These are phyloP conservation scores for Nesogale talazaci DNA, from an alignment of 2,113 vertebrate species.

Conservation along the genomic window DNA sequence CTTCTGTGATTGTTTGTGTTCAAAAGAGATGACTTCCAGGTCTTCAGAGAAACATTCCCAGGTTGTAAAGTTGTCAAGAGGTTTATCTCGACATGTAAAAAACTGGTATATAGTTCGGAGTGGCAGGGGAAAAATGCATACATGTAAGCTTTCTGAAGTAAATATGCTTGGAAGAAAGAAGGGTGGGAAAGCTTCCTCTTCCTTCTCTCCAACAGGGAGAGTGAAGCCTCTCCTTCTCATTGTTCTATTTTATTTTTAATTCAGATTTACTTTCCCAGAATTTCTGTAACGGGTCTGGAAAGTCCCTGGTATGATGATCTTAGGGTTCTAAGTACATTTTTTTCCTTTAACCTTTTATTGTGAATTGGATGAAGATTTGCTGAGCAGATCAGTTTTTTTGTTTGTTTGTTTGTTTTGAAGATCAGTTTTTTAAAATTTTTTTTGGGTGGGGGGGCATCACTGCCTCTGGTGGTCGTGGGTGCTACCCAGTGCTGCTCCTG, in stretches of 20 bases:
- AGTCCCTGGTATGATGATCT: neutral
- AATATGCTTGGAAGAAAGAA: neutral
- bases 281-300: neutral
- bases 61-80: neutral
- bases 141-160: neutral
- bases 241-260: neutral
- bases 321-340: neutral
- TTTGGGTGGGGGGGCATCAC: no score
- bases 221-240: neutral
- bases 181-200: neutral
- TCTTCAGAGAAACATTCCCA: no score
- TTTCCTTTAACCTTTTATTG: no score
- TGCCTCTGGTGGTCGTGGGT: no score
- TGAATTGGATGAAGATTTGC: no score
- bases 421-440: no score
- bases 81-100: neutral
- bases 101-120: neutral
- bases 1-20: neutral
- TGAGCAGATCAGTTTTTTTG: no score
- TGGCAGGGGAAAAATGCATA: neutral
- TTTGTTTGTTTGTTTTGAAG: no score
- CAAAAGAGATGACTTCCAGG: neutral
- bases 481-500: no score
- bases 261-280: neutral
- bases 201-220: neutral